These are phyloP conservation scores for Eublepharis macularius DNA, from an alignment of 2,113 vertebrate genomes.

Conservation along the genomic window DNA sequence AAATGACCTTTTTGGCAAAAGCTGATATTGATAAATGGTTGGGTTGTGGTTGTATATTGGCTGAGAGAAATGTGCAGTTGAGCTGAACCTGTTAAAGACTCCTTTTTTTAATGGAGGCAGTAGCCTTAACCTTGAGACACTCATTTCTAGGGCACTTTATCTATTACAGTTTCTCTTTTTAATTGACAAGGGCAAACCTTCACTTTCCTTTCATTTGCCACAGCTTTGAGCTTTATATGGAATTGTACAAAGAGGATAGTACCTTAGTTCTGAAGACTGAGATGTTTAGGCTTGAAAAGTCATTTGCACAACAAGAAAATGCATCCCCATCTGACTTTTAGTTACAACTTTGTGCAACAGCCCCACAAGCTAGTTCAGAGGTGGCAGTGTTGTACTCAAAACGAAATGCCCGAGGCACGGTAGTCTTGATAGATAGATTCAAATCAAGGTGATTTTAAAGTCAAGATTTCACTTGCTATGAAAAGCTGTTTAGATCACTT, in stretches of 20 bases:
- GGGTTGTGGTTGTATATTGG: neutral
- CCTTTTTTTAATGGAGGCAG: neutral
- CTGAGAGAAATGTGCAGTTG: neutral
- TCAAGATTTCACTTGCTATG: neutral
- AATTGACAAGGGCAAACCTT: neutral
- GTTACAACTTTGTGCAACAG: no score
- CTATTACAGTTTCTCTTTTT: neutral
- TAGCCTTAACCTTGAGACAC: neutral
- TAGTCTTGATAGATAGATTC: neutral
- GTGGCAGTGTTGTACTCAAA: no score
- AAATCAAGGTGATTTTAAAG: neutral
- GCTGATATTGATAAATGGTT: neutral
- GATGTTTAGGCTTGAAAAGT: neutral
- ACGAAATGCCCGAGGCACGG: no score
- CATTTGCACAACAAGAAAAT: no score
- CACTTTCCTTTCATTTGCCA: neutral
- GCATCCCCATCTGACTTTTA: no score
- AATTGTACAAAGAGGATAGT: neutral
- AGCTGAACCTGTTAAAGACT: neutral
- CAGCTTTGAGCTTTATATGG: neutral
- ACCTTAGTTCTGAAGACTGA: neutral
- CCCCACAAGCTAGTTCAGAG: no score
- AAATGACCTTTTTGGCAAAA: neutral
- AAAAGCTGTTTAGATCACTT: no score
- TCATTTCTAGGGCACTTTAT: conserved; percentile 13